These are phyloP conservation scores for Sinohyriopsis cumingii DNA, from an alignment of 2,888 invertebrate genomes.

Conservation along the genomic window DNA sequence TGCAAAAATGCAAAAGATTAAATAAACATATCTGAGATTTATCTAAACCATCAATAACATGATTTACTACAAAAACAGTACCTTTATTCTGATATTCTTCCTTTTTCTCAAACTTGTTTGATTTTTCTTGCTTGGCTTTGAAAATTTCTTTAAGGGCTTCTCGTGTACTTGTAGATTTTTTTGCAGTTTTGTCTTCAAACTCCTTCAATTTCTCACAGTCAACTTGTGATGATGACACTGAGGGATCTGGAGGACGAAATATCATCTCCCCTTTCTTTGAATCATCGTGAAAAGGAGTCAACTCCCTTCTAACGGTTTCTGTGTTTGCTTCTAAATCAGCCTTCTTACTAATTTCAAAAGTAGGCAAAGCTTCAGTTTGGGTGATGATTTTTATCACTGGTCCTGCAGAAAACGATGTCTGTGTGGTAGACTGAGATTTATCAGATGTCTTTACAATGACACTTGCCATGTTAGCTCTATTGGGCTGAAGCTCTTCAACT, in stretches of 20 bases:
- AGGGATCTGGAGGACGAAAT: too few species aligned
- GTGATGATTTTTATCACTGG: too few species aligned
- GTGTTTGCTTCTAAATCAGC: slow-evolving; percentile 3
- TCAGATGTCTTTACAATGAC: too few species aligned
- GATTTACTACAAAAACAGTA: neutral
- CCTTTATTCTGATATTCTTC: neutral
- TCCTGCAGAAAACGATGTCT: too few species aligned
- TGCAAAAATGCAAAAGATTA: too few species aligned
- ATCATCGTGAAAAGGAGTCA: neutral
- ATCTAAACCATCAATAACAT: neutral
- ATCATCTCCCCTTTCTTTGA: too few species aligned
- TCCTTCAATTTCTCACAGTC: neutral
- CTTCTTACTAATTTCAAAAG: slow-evolving; percentile 6
- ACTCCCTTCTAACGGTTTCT: neutral
- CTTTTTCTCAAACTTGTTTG: neutral
- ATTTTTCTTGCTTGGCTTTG: neutral
- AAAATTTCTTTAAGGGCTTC: slow-evolving; percentile 1
- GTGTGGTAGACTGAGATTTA: too few species aligned
- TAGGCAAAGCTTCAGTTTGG: too few species aligned
- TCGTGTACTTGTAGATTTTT: neutral
- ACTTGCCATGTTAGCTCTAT: too few species aligned
- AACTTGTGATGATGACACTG: neutral
- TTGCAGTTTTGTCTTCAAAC: neutral
- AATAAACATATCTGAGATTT: too few species aligned
- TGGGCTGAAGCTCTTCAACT: too few species aligned